Conservation (phyloP, 2,888 invertebrate genomes). For the Andrena praecox region DNA sequence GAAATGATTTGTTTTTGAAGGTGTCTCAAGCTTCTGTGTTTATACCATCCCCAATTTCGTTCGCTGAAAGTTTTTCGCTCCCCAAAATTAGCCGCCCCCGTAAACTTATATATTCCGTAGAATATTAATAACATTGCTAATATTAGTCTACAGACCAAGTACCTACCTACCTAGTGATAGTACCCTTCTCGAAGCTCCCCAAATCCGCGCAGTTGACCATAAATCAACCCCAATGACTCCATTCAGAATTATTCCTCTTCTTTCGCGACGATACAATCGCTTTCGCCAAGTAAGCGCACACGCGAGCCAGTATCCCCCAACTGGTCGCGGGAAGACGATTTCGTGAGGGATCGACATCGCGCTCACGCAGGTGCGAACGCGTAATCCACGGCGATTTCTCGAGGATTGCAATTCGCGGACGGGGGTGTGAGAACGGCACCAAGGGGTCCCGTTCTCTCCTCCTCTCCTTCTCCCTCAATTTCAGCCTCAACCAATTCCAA, state of each 20-base stretch:
- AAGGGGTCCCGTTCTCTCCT: constrained; percentile 65
- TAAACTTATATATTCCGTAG: neutral
- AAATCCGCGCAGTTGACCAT: constrained; percentile 13
- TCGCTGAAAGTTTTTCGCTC: too few species aligned
- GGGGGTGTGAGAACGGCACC: constrained; percentile 63
- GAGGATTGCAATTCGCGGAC: constrained; percentile 59
- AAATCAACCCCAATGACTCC: constrained; percentile 5
- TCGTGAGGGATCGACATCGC: constrained; percentile 64
- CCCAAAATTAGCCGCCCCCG: too few species aligned
- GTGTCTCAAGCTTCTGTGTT: too few species aligned
- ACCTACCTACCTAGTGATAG: too few species aligned
- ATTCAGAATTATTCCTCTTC: neutral
- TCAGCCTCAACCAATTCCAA: constrained; percentile 82
- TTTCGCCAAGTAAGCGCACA: constrained; percentile 5
- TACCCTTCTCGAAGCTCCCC: too few species aligned
- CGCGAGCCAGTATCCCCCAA: constrained; percentile 25
- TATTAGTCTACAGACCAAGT: too few species aligned
- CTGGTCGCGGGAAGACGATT: constrained; percentile 34
- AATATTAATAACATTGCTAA: neutral
- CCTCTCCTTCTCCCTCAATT: constrained; percentile 63
- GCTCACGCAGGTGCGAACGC: constrained; percentile 70
- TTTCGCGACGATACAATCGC: constrained; percentile 3
- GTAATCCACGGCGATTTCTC: constrained; percentile 70
- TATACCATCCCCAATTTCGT: too few species aligned
- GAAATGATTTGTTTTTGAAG: too few species aligned